Evolutionary conservation across 2,113 vertebrate genomes (phyloP).

Genomic region (Tetrax tetrax): DNA sequence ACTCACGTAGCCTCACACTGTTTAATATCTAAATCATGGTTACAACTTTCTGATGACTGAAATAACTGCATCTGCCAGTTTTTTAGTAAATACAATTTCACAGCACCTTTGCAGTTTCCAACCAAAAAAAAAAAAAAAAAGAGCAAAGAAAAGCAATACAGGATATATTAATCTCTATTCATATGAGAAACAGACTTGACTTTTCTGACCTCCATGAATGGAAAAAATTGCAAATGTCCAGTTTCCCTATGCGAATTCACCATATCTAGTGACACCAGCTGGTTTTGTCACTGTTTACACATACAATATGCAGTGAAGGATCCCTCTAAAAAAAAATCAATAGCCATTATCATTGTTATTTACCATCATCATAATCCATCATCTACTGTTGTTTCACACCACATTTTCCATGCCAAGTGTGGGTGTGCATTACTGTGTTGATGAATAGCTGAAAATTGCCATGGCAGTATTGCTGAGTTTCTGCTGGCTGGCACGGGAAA

Average conservation of each 20-base stretch:
- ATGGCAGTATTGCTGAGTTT: not conserved
- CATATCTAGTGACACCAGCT: constrained; percentile 46
- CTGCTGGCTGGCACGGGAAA: not conserved
- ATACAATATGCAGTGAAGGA: not conserved
- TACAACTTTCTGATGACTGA: not conserved
- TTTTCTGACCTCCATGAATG: not conserved
- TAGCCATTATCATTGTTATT: constrained; percentile 66
- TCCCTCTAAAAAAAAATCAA: constrained; percentile 52
- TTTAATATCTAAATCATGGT: not conserved
- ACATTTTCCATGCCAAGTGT: constrained; percentile 36
- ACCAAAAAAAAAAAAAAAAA: not conserved
- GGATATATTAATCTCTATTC: not conserved
- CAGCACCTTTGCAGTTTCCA: not conserved
- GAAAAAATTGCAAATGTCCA: constrained; percentile 2
- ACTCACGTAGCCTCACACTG: not conserved
- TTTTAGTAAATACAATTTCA: not conserved
- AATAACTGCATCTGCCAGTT: not conserved
- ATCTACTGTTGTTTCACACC: constrained; percentile 53
- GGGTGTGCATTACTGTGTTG: not conserved
- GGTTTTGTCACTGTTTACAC: constrained; percentile 20
- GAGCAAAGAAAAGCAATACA: not conserved
- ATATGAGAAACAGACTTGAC: not conserved
- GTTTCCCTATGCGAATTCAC: not conserved
- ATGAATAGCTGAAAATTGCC: constrained; percentile 58
- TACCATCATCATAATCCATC: constrained; percentile 53